These are phyloP conservation scores for Pachydiplax longipennis DNA, from an alignment of 2,888 invertebrate species.

Conservation along the genomic window DNA sequence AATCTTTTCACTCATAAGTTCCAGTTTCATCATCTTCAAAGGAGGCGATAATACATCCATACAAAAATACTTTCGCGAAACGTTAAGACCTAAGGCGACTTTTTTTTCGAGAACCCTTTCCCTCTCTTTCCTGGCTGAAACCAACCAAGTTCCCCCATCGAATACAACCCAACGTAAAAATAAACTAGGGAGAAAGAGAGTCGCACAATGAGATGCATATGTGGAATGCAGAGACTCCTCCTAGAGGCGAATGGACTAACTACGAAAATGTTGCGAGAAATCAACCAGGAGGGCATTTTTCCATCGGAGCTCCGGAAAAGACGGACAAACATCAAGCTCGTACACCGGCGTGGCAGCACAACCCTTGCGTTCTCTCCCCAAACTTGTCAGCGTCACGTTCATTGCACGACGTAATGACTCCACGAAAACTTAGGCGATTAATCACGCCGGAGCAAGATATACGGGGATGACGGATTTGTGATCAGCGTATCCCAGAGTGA, in stretches of 20 bases:
- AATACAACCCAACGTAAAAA: not conserved
- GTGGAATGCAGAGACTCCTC: not conserved
- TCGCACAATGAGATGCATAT: not conserved
- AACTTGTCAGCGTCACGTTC: not conserved
- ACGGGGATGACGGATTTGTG: not conserved
- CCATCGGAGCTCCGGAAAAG: not conserved
- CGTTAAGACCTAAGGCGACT: not conserved
- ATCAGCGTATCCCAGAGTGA: not conserved
- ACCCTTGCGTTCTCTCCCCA: not conserved
- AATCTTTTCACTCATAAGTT: too few species aligned
- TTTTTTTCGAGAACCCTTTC: not conserved
- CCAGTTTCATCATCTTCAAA: too few species aligned
- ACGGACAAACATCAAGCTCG: not conserved
- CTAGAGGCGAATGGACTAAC: not conserved
- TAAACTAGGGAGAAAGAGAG: not conserved
- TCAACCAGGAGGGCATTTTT: not conserved
- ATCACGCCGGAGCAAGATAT: not conserved
- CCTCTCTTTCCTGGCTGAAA: not conserved
- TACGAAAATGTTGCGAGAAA: not conserved
- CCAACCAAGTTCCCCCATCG: not conserved
- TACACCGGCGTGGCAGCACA: not conserved
- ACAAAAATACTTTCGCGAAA: not conserved
- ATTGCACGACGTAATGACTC: not conserved
- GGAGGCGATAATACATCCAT: too few species aligned
- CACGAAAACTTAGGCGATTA: not conserved